Percentiles rank a stretch among this genome's conserved stretches.
Evolutionary conservation across 2,113 vertebrate species (phyloP).

Genomic region (Blennius ocellaris): DNA sequence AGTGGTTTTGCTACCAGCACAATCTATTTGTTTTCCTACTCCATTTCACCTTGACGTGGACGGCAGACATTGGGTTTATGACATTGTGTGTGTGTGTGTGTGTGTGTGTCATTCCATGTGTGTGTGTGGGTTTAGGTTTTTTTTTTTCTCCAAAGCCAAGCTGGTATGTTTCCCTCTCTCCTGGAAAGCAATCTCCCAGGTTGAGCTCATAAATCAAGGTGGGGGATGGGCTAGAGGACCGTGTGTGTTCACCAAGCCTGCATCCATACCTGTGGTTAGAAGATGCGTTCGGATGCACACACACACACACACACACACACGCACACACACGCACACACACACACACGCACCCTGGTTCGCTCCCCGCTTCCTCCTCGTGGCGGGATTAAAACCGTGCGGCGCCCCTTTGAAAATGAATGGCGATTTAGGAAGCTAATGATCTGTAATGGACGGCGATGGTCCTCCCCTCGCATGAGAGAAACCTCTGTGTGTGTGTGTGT

Average conservation of each 20-base stretch:
- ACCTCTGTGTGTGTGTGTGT: conserved; percentile 27
- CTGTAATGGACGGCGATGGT: conserved; percentile 74
- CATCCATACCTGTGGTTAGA: conserved; percentile 39
- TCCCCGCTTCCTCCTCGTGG: conserved; percentile 45
- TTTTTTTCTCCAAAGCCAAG: conserved; percentile 36
- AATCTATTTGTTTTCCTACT: conserved; percentile 81
- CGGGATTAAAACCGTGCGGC: conserved; percentile 62
- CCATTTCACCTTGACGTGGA: conserved; percentile 80
- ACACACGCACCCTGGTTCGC: conserved; percentile 33
- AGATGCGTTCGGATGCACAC: fast-evolving
- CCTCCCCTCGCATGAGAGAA: too few species aligned
- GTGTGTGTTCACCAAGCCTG: conserved; percentile 27
- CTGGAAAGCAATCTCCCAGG: conserved; percentile 77
- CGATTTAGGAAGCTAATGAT: conserved; percentile 71
- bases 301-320: too few species aligned
- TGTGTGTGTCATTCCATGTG: conserved; percentile 36
- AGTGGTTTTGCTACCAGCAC: conserved; percentile 68
- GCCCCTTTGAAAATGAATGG: conserved; percentile 61
- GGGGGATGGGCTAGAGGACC: conserved; percentile 39
- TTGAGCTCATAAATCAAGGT: conserved; percentile 77
- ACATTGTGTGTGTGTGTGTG: conserved; percentile 20
- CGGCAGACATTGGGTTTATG: conserved; percentile 59
- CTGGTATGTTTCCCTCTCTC: conserved; percentile 61
- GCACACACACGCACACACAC: too few species aligned
- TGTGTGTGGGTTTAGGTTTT: conserved; percentile 36